Base-by-base conservation (phyloP, 2,113 vertebrate species). In the Crotophaga sulcirostris region DNA sequence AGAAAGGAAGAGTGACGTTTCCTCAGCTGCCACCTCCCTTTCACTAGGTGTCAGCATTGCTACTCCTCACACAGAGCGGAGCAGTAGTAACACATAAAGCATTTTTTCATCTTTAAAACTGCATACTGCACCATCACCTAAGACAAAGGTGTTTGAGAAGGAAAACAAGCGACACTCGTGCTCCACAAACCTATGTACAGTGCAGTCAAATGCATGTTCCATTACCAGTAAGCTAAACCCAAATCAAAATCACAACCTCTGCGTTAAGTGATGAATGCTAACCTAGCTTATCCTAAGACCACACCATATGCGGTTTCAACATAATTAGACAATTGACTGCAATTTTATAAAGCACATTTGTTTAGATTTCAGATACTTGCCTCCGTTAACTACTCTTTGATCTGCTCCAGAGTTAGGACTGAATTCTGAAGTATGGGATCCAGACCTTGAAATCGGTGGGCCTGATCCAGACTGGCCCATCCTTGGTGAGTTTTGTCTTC, bases 341-440 rank as follows among this genome's bases (percentile, higher is more conserved):
- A 49, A n/a, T 45, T 67, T 31, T 45, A 15, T 1, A 62, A 36
- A 12, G 66, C 6, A 31, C 40, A 38, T 59, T 44, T 4, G 1
- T 9, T 34, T 2, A 67, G 36, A 83, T 14, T 63, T 76, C 38
- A 89, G 97, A 98, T 98, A 98, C 98, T 97, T 98, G 99, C 99
- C 99, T 99, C 99, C 99, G 47, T 99, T 99, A 89, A 99, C 99
- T 85, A 99, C 99, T 98, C 99, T 98, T 90, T 99, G 99, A 98
- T 99, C 99, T 28, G 98, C 93, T 97, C 98, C 98, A 88, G 99
- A 98, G 97, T 97, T 99, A 80, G 98, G 98, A 95, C 98, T 99
- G 98, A 99, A 99, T 97, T 99, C 99, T 69, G 98, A 98, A 90
- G 98, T 94, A 49, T 99, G 99, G 88, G 99, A 98, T 90, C 98